Percentiles rank a stretch among this genome's conserved stretches.
Conservation (phyloP, 2,888 invertebrate species). For the Craniophora ligustri region DNA sequence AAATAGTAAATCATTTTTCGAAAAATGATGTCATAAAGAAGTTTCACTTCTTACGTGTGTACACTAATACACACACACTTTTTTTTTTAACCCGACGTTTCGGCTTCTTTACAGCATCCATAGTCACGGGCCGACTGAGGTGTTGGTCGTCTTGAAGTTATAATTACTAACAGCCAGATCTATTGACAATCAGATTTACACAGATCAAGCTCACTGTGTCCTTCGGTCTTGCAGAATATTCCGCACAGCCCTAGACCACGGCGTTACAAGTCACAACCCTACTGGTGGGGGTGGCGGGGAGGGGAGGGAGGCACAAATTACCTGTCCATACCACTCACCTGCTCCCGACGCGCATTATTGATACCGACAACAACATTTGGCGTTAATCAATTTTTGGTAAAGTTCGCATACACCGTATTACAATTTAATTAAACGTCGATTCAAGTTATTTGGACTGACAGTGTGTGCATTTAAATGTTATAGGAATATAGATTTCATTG, state of each 20-base stretch:
- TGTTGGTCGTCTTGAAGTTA: too few species aligned
- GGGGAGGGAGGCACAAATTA: conserved; percentile 69
- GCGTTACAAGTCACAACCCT: conserved; percentile 27
- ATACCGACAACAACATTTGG: conserved; percentile 56
- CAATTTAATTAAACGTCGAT: neutral
- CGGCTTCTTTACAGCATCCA: too few species aligned
- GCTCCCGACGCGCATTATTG: conserved; percentile 64
- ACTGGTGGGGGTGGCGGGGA: conserved; percentile 7
- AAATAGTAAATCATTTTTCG: too few species aligned
- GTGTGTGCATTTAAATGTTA: neutral
- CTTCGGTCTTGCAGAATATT: too few species aligned
- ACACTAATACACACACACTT: too few species aligned
- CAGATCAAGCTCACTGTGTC: too few species aligned
- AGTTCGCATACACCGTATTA: conserved; percentile 4
- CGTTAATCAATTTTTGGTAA: conserved; percentile 37
- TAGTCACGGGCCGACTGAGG: too few species aligned
- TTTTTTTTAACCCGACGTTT: too few species aligned
- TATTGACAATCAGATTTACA: too few species aligned
- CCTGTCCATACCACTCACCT: conserved; percentile 83
- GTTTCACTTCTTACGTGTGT: too few species aligned
- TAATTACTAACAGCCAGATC: too few species aligned
- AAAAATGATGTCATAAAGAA: too few species aligned
- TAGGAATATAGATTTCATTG: neutral
- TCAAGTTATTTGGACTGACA: conserved; percentile 7
- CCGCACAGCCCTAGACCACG: neutral